phyloP scores from a whole-genome alignment of 2,113 vertebrate genomes.

The Caranx ignobilis region DNA sequence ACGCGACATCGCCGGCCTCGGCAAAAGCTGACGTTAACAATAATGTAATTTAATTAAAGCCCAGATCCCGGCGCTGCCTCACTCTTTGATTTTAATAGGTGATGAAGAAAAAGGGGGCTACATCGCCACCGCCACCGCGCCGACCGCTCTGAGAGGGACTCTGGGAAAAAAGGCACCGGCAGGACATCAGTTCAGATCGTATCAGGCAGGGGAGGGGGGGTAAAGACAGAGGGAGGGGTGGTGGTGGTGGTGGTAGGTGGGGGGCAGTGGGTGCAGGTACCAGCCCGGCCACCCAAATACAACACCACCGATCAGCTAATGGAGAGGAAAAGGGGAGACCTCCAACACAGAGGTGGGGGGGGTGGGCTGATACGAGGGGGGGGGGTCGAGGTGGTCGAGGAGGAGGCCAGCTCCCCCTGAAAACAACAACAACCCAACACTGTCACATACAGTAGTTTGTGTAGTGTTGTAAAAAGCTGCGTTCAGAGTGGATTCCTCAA shows the following conservation, averaged over 20 bases:
- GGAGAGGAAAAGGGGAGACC: constrained; percentile 50
- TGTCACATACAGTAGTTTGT: background rate
- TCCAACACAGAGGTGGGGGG: background rate
- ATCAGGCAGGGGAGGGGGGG: constrained; percentile 52
- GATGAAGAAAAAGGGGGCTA: constrained; percentile 73
- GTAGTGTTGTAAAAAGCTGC: background rate
- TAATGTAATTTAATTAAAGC: constrained; percentile 88
- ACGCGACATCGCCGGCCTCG: constrained; percentile 60
- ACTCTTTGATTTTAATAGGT: constrained; percentile 83
- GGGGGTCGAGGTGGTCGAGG: background rate
- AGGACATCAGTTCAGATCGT: constrained; percentile 77
- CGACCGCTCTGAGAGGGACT: constrained; percentile 70
- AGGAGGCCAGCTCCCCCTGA: no score
- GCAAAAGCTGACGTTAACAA: constrained; percentile 85
- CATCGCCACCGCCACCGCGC: constrained; percentile 30
- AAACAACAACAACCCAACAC: background rate
- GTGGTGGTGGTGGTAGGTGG: constrained; percentile 71
- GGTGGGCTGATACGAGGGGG: no score
- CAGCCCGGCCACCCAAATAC: constrained; percentile 82
- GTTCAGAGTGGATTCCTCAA: constrained; percentile 49
- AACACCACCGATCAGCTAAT: constrained; percentile 67
- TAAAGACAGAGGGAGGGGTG: background rate
- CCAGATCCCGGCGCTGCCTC: constrained; percentile 65
- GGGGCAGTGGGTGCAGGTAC: constrained; percentile 73
- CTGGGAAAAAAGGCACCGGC: constrained; percentile 68